Evolutionary conservation across 1,140 invertebrate genomes (phyloP).

Genomic region (Drosophila nannoptera): DNA sequence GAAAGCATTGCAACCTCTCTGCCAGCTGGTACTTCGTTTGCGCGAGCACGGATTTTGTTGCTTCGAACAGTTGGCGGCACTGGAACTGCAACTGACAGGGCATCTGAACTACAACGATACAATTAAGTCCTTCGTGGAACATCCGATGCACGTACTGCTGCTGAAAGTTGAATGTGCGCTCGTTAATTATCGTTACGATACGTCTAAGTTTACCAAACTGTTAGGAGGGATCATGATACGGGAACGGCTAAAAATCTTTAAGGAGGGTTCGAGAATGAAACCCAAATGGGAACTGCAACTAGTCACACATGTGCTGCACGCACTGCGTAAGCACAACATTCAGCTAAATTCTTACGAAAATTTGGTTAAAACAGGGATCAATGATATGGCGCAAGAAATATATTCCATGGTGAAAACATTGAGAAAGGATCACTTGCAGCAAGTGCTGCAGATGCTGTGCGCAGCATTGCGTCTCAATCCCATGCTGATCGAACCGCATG

Average conservation of each 20-base stretch:
- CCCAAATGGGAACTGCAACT: constrained; percentile 8
- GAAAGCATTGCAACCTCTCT: constrained; percentile 35
- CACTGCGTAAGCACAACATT: constrained; percentile 61
- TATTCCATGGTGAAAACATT: constrained; percentile 5
- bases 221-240: background rate
- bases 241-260: background rate
- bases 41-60: constrained; percentile 25
- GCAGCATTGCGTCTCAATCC: constrained; percentile 67
- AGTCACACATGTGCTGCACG: constrained; percentile 40
- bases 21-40: constrained; percentile 47
- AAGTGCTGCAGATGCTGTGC: constrained; percentile 56
- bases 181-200: constrained; percentile 31
- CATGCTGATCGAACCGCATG: constrained; percentile 62
- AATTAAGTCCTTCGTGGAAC: background rate
- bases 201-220: fast-evolving
- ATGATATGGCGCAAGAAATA: constrained; percentile 28
- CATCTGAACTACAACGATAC: background rate
- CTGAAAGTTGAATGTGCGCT: constrained; percentile 38
- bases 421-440: constrained; percentile 2
- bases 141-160: constrained; percentile 40
- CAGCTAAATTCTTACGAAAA: constrained; percentile 38
- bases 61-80: constrained; percentile 50
- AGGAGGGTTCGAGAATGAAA: background rate
- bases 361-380: background rate
- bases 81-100: constrained; percentile 45